Evolutionary conservation across 2,113 vertebrate species (phyloP).

Genomic region (Burhinus oedicnemus): DNA sequence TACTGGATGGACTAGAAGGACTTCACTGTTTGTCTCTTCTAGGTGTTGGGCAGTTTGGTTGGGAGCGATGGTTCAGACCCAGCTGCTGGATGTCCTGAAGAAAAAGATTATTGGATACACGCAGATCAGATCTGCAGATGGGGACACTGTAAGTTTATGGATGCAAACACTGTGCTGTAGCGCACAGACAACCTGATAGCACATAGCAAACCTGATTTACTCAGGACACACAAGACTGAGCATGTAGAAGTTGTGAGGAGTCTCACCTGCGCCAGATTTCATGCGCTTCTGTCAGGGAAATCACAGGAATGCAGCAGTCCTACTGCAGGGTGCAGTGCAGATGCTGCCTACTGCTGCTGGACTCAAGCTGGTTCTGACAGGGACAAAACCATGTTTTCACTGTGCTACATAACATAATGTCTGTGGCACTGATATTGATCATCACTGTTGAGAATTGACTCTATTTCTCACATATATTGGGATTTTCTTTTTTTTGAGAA

Average conservation of each 20-base stretch:
- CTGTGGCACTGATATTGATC: accelerated
- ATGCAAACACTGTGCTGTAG: background rate
- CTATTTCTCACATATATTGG: background rate
- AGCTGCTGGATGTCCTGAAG: background rate
- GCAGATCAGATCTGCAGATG: background rate
- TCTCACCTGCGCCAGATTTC: background rate
- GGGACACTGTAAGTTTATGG: background rate
- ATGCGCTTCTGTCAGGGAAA: background rate
- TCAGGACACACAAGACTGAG: background rate
- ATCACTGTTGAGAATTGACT: background rate
- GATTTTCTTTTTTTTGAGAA: background rate
- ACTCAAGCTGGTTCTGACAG: background rate
- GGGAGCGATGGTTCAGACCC: background rate
- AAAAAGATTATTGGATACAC: accelerated
- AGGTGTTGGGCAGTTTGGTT: background rate
- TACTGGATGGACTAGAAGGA: background rate
- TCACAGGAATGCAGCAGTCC: background rate
- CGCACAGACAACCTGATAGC: background rate
- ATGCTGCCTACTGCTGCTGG: background rate
- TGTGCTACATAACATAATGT: background rate
- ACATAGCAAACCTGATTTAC: background rate
- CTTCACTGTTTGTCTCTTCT: background rate
- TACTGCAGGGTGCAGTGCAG: background rate
- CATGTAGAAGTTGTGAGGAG: background rate
- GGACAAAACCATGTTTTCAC: background rate